These are phyloP conservation scores for Dicrurus megarhynchus DNA, from an alignment of 2,113 vertebrate species.

Conservation along the genomic window DNA sequence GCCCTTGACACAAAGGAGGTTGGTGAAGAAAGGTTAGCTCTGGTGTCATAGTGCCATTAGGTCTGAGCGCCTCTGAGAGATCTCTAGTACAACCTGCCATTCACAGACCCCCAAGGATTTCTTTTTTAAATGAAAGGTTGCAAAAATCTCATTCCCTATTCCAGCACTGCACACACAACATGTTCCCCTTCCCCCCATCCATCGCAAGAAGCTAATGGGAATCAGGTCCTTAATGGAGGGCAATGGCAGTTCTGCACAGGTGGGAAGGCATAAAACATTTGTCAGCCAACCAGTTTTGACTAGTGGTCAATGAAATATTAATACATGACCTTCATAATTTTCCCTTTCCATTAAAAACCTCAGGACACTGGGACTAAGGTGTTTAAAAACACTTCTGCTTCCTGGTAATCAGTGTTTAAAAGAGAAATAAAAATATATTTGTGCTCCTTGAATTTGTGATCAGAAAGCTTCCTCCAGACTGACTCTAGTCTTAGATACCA, in stretches of 20 bases:
- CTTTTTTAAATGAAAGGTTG: slow-evolving; percentile 29
- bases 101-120: slow-evolving; percentile 44
- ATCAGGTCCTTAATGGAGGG: slow-evolving; percentile 15
- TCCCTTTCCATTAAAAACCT: slow-evolving; percentile 5
- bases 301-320: slow-evolving; percentile 28
- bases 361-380: not conserved
- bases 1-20: not conserved
- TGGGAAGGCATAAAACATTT: not conserved
- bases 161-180: not conserved
- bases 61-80: not conserved
- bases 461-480: not conserved
- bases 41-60: slow-evolving; percentile 10
- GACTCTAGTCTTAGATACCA: not conserved
- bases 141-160: slow-evolving; percentile 35
- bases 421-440: not conserved
- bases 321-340: slow-evolving; percentile 19
- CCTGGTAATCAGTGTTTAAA: not conserved
- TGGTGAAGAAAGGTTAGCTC: slow-evolving; percentile 30
- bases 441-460: not conserved
- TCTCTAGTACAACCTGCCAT: slow-evolving; percentile 1
- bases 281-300: not conserved
- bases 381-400: not conserved
- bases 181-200: slow-evolving; percentile 11
- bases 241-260: not conserved
- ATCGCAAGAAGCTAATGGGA: not conserved